phyloP scores from a whole-genome alignment of 1,140 invertebrate genomes.

The Drosophila burlai region DNA sequence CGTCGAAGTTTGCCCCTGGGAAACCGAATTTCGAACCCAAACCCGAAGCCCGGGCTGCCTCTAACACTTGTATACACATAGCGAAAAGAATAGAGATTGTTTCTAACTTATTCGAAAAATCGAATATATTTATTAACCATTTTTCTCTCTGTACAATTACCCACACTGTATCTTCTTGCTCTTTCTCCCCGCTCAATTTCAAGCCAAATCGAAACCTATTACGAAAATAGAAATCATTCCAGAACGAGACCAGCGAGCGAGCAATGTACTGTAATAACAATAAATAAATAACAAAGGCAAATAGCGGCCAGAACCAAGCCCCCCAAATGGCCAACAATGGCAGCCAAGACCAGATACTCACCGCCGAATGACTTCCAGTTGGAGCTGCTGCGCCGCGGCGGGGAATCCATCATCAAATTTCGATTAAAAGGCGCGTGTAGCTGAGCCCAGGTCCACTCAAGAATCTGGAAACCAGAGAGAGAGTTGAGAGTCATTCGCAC shows the following conservation, averaged over 20 bases:
- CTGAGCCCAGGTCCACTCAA: conserved; percentile 15
- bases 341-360: conserved; percentile 49
- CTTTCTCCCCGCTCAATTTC: conserved; percentile 41
- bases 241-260: conserved; percentile 57
- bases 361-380: conserved; percentile 33
- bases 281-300: conserved; percentile 83
- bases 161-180: background rate
- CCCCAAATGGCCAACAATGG: conserved; percentile 63
- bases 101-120: too few species aligned
- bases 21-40: conserved; percentile 14
- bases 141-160: background rate
- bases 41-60: background rate
- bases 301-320: conserved; percentile 61
- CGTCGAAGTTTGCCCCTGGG: conserved; percentile 29
- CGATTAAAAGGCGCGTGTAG: conserved; percentile 79
- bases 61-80: conserved; percentile 9
- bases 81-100: background rate
- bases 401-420: conserved; percentile 80
- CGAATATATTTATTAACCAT: too few species aligned
- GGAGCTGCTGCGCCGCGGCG: conserved; percentile 12
- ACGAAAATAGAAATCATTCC: conserved; percentile 53
- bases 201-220: conserved; percentile 70
- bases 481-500: conserved; percentile 77
- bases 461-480: conserved; percentile 24
- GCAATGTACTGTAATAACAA: conserved; percentile 79